A percentile compares a stretch with the other conserved stretches of the same genome.
These are phyloP conservation scores for Nasonia longicornis DNA, from an alignment of 1,140 invertebrate genomes.

Conservation along the genomic window DNA sequence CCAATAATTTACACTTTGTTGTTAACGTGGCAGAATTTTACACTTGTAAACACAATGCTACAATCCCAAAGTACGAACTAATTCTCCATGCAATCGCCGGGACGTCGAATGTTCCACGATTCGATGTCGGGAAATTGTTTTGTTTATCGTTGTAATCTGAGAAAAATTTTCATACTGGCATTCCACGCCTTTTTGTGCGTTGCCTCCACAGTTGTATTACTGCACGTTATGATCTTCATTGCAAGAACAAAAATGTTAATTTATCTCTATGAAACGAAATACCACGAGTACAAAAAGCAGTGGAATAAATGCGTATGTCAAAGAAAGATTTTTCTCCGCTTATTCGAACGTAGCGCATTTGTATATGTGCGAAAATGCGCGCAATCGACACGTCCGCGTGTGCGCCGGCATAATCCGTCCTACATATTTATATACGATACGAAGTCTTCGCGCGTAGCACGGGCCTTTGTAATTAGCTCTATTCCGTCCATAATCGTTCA, in stretches of 20 bases:
- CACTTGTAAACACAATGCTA: constrained; percentile 32
- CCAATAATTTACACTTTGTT: constrained; percentile 7
- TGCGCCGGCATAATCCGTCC: constrained; percentile 32
- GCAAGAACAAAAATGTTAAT: background rate
- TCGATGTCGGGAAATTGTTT: constrained; percentile 2
- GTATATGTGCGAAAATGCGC: constrained; percentile 5
- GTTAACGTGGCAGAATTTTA: constrained; percentile 23
- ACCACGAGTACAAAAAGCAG: background rate
- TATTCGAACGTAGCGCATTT: background rate
- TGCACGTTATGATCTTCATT: background rate
- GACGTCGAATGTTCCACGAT: background rate
- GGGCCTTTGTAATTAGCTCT: constrained; percentile 39
- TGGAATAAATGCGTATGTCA: background rate
- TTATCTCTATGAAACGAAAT: background rate
- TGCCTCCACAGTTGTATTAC: background rate
- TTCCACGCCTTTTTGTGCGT: background rate
- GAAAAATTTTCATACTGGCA: constrained; percentile 16
- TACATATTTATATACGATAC: constrained; percentile 28
- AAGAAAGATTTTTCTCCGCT: constrained; percentile 18
- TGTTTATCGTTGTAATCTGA: background rate
- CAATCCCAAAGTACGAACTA: constrained; percentile 38
- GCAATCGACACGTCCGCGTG: background rate
- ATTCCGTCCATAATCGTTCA: constrained; percentile 44
- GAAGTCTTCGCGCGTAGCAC: constrained; percentile 28
- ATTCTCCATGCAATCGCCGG: background rate